A percentile compares a stretch with the other conserved stretches of the same genome.
Evolutionary conservation across 2,113 vertebrate species (phyloP).

Genomic region (Thamnophis sirtalis): DNA sequence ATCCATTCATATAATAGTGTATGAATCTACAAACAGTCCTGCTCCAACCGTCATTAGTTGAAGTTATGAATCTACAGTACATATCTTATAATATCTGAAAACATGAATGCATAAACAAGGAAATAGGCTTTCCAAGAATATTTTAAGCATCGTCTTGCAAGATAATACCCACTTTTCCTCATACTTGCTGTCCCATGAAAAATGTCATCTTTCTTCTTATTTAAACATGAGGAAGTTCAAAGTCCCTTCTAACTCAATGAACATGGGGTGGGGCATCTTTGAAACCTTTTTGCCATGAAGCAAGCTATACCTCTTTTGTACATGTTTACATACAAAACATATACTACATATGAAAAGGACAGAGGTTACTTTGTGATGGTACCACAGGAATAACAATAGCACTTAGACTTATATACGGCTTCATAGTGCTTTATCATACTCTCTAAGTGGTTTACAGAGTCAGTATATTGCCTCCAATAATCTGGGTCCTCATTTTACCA

Average conservation of each 20-base stretch:
- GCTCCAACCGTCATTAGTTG: background rate
- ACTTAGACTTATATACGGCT: no score
- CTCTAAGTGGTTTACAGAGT: no score
- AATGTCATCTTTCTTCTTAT: background rate
- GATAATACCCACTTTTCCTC: background rate
- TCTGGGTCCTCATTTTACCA: no score
- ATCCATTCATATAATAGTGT: background rate
- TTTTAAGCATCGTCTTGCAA: background rate
- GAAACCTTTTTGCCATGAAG: background rate
- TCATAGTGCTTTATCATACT: no score
- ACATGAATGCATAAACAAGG: background rate
- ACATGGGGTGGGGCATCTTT: background rate
- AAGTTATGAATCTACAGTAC: background rate
- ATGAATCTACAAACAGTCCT: background rate
- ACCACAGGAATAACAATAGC: background rate
- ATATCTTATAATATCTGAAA: background rate
- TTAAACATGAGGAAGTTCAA: background rate
- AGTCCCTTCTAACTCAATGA: background rate
- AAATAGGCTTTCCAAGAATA: background rate
- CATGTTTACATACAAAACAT: background rate
- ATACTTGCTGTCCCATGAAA: background rate
- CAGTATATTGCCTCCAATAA: no score
- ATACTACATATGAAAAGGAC: background rate
- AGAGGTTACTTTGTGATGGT: background rate
- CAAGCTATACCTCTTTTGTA: background rate